Conservation (phyloP, 2,113 vertebrate genomes). For the Prinia subflava region DNA sequence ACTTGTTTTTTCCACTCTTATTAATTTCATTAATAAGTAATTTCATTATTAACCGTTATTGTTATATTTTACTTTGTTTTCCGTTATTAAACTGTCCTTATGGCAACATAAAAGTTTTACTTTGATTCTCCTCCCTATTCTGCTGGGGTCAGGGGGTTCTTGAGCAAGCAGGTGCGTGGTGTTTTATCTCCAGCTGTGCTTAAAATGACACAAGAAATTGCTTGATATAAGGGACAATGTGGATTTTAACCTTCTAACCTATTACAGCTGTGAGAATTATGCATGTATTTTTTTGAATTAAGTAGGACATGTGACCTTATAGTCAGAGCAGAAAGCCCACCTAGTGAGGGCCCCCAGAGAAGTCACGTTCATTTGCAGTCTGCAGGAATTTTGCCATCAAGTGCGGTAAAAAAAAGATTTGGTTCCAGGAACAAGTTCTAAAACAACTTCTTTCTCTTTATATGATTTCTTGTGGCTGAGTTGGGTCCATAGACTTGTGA, state of each 20-base stretch:
- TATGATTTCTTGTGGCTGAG: background rate
- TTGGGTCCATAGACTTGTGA: background rate
- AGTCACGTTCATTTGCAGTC: background rate
- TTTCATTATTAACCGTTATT: background rate
- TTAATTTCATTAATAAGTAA: too few relatives aligned
- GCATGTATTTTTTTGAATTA: background rate
- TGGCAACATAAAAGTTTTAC: background rate
- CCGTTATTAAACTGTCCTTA: background rate
- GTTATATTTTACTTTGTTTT: background rate
- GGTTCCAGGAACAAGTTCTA: background rate
- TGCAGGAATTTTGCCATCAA: background rate
- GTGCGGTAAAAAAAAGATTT: background rate
- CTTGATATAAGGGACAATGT: background rate
- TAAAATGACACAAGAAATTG: background rate
- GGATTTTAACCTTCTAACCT: background rate
- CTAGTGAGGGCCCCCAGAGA: background rate
- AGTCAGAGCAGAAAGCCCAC: background rate
- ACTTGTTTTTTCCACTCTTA: background rate
- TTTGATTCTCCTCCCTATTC: background rate
- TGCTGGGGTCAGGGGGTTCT: rapidly evolving
- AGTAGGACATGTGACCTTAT: background rate
- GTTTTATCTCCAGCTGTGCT: background rate
- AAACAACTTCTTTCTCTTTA: background rate
- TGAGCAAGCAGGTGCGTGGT: rapidly evolving
- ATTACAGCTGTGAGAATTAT: background rate